These are phyloP conservation scores for Drosophila santomea DNA, from an alignment of 1,140 invertebrate species.

Conservation along the genomic window DNA sequence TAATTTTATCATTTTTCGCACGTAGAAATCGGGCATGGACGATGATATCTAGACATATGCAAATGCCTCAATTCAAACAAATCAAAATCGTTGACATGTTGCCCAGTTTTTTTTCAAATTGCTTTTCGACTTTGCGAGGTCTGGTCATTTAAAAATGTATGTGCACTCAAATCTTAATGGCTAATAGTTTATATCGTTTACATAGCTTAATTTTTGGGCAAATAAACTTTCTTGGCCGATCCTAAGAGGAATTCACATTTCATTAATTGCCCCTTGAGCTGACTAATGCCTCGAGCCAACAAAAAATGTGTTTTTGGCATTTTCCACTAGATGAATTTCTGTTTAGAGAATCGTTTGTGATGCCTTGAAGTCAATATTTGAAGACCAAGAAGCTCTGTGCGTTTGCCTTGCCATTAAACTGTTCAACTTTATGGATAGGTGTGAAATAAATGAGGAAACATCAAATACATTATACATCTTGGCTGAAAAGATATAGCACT, in stretches of 20 bases:
- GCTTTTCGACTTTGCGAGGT: conserved; percentile 36
- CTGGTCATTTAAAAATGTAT: conserved; percentile 10
- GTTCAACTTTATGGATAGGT: conserved; percentile 71
- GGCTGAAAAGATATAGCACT: conserved; percentile 33
- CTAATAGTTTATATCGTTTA: conserved; percentile 56
- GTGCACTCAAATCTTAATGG: conserved; percentile 29
- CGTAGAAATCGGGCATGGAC: conserved; percentile 46
- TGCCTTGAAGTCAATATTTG: conserved; percentile 71
- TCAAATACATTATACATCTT: conserved; percentile 45
- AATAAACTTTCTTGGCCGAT: conserved; percentile 52
- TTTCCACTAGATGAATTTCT: conserved; percentile 56
- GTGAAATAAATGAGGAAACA: conserved; percentile 70
- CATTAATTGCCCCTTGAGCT: conserved; percentile 55
- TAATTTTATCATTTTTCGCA: conserved; percentile 76
- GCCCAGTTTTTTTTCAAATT: conserved; percentile 21
- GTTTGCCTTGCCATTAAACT: conserved; percentile 63
- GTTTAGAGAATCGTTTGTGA: conserved; percentile 53
- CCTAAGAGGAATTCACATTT: conserved; percentile 32
- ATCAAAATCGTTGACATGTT: conserved; percentile 70
- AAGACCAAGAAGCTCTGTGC: conserved; percentile 16
- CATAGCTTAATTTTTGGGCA: conserved; percentile 67
- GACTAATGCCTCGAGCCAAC: conserved; percentile 32
- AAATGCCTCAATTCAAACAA: conserved; percentile 69
- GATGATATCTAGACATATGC: conserved; percentile 67
- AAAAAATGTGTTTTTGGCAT: conserved; percentile 15